Evolutionary conservation across 2,113 vertebrate species (phyloP).

Genomic region (Tachysurus vachellii): DNA sequence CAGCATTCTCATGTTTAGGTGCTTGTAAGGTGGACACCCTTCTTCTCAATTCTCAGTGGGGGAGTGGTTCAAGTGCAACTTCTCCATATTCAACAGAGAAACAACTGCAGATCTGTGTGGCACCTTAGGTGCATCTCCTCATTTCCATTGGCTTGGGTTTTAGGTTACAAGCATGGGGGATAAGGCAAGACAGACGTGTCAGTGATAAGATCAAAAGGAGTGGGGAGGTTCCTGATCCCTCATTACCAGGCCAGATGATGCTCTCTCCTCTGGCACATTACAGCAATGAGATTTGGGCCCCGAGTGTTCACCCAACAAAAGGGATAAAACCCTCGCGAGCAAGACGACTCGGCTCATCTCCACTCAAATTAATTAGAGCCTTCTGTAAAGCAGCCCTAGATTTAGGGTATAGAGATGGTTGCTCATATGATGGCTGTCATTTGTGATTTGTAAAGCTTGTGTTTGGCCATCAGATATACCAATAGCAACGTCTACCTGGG

Average conservation of each 20-base stretch:
- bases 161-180: constrained; percentile 56
- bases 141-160: constrained; percentile 62
- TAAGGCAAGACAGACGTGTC: constrained; percentile 55
- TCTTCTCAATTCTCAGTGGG: constrained; percentile 10
- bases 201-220: constrained; percentile 60
- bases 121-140: constrained; percentile 56
- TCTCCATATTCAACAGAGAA: constrained; percentile 69
- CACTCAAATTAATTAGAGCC: constrained; percentile 73
- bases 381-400: constrained; percentile 44
- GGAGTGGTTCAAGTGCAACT: constrained; percentile 44
- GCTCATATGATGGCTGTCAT: constrained; percentile 29
- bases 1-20: constrained; percentile 34
- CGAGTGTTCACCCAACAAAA: constrained; percentile 63
- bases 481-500: neutral
- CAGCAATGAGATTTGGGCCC: constrained; percentile 73
- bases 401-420: constrained; percentile 47
- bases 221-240: constrained; percentile 58
- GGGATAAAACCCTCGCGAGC: constrained; percentile 59
- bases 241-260: constrained; percentile 60
- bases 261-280: constrained; percentile 72
- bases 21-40: constrained; percentile 35
- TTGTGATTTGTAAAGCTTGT: neutral
- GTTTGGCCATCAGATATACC: neutral
- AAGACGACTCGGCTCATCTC: constrained; percentile 68
- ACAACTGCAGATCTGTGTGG: constrained; percentile 55